Base-by-base conservation (phyloP, 2,888 invertebrate genomes). In the Zaprionus lineosus region DNA sequence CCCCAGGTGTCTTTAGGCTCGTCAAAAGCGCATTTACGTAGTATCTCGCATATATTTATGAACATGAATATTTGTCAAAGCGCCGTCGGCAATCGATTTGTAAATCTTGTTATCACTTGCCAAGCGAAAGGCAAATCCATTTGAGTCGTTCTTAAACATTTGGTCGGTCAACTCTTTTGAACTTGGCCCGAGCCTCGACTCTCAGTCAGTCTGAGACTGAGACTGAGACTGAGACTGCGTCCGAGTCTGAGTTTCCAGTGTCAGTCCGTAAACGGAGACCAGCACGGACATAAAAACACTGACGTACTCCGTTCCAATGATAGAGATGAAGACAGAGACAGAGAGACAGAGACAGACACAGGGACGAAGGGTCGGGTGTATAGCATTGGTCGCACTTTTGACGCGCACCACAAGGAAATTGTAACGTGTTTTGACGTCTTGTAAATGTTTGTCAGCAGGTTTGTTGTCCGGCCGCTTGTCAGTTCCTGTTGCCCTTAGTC, bases 1-100 rank as follows among this genome's bases (percentile, higher is more conserved):
- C 14, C 18, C 51, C 59, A 57, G 57, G 58, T 57, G 43, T 37
- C 18, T 31, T 33, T 9, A 11, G 33, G 29, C 14, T 31, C 67
- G 44, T 67, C 53, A 53, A 60, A 44, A 60, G 34, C 51, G 51
- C 52, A 51, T 44, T 66, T 57, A 65, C 34, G 31, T n/a, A 41
- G 37, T 24, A n/a, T 18, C 26, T 34, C 18, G n/a, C n/a, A n/a
- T n/a, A 29, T 56, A 56, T 67, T 39, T 53, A 50, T 47, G 52
- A 40, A 57, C 62, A 51, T 53, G 62, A 28, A 31, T 83, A 51
- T 85, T 81, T 83, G 74, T 58, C 64, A 63, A 77, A 64, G 83
- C 84, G 74, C 68, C 71, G 78, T 74, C 76, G 76, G 66, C 72
- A 77, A 84, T 86, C 87, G 87, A 87, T 84, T 84, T 87, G 87